Evolutionary conservation across 2,888 invertebrate species (phyloP), one percentile per base, ranked within the genome.

Genomic region (Tachina grossa): DNA sequence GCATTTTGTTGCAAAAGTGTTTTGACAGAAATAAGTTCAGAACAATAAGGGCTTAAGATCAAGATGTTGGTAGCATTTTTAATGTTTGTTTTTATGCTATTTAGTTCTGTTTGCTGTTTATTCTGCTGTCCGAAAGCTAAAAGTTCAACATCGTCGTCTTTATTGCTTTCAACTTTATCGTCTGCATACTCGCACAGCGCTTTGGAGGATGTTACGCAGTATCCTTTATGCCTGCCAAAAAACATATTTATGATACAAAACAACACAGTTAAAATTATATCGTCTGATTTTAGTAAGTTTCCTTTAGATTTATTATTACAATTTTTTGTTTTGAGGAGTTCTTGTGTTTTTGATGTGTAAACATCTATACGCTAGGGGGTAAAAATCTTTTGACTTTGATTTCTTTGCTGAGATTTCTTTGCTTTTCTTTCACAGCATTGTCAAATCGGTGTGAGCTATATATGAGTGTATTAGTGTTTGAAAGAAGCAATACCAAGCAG

Each of bases 211-310:
- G 82, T 61, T 39, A 66, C 85, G 16, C 76, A 75, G 53, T 83
- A 83, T 76, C 72, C 85, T 76, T 72, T 72, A 13, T 85, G 85
- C 47, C 45, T 75, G n/a, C 65, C 75, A 43, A 72, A 61, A 47
- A 76, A 76, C 8, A 63, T 80, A 11, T 76, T 80, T 43, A 19
- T 55, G 19, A 68, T 76, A 74, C 63, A 76, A 61, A 75, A 75
- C 76, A 78, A 75, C 22, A 76, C 71, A 4, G 45, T 76, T 39
- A 74, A 85, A 78, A 57, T 68, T 45, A 49, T 76, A 66, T 53
- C 85, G 43, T 11, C 72, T 59, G 65, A 68, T 45, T 72, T 72
- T 49, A 74, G 82, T 85, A 85, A 82, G 82, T 78, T 66, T 39
- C 0, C 3, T 6, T 0, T 19, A 9, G 5, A 45, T 61, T 11